phyloP scores from a whole-genome alignment of 2,113 vertebrate species.

The Callaeas wilsoni region DNA sequence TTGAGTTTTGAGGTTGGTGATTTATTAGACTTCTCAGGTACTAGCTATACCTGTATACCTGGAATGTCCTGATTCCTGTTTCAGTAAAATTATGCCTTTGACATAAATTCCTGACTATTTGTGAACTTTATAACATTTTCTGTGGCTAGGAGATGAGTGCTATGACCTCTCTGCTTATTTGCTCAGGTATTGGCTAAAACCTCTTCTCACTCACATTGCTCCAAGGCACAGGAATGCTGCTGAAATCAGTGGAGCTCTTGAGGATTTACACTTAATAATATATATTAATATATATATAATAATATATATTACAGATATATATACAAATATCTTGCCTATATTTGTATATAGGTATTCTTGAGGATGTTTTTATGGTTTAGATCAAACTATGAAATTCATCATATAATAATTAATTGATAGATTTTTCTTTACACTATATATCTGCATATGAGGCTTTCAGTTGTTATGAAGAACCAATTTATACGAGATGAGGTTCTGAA shows the following conservation, averaged over 20 bases:
- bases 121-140: slow-evolving; percentile 28
- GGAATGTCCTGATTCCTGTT: neutral
- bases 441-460: neutral
- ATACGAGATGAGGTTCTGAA: neutral
- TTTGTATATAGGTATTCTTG: neutral
- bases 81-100: slow-evolving; percentile 30
- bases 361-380: neutral
- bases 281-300: too few species aligned
- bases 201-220: neutral
- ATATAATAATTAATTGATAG: neutral
- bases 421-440: neutral
- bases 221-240: neutral
- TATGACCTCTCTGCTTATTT: slow-evolving; percentile 14
- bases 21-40: slow-evolving; percentile 22
- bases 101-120: slow-evolving; percentile 51
- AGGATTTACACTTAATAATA: too few species aligned
- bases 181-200: neutral
- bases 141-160: slow-evolving; percentile 28
- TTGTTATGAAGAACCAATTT: neutral
- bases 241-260: neutral
- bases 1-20: slow-evolving; percentile 23
- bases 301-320: too few species aligned
- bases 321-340: fast-evolving
- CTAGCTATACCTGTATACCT: neutral
- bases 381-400: neutral